These are phyloP conservation scores for Stegana nigrithorax DNA, from an alignment of 2,888 invertebrate genomes.

Conservation along the genomic window DNA sequence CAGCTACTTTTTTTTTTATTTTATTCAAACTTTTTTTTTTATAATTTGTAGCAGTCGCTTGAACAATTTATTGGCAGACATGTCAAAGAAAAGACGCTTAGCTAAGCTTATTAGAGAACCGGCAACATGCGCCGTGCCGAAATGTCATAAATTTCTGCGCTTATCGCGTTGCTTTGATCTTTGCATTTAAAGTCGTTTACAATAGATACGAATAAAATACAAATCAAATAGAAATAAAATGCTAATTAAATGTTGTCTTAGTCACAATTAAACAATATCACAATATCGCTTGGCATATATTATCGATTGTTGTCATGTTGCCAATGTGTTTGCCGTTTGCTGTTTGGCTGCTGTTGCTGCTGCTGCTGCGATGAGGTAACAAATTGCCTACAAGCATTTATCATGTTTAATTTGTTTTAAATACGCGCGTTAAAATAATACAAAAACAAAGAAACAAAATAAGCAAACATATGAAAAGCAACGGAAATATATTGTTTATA, in stretches of 20 bases:
- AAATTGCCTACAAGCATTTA: conserved; percentile 61
- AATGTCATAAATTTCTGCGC: conserved; percentile 49
- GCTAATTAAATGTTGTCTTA: conserved; percentile 46
- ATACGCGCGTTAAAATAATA: neutral
- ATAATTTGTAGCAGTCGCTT: neutral
- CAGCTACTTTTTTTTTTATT: too few species aligned
- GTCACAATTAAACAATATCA: conserved; percentile 21
- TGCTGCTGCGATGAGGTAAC: conserved; percentile 55
- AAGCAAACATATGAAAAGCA: neutral
- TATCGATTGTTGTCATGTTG: too few species aligned
- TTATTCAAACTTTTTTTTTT: neutral
- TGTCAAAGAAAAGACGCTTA: too few species aligned
- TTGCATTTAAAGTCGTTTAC: neutral
- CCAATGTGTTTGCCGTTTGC: neutral
- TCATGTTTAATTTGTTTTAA: conserved; percentile 52
- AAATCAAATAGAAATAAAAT: conserved; percentile 53
- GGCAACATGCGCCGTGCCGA: too few species aligned
- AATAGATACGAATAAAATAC: conserved; percentile 41
- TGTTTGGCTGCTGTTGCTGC: too few species aligned
- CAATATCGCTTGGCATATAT: conserved; percentile 53
- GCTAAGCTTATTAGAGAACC: too few species aligned
- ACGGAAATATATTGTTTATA: conserved; percentile 16
- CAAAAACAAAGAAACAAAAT: neutral
- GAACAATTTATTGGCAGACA: conserved; percentile 47
- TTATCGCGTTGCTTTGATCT: conserved; percentile 47